Conservation (phyloP, 1,140 invertebrate genomes). For the Apocrypta bakeri region DNA sequence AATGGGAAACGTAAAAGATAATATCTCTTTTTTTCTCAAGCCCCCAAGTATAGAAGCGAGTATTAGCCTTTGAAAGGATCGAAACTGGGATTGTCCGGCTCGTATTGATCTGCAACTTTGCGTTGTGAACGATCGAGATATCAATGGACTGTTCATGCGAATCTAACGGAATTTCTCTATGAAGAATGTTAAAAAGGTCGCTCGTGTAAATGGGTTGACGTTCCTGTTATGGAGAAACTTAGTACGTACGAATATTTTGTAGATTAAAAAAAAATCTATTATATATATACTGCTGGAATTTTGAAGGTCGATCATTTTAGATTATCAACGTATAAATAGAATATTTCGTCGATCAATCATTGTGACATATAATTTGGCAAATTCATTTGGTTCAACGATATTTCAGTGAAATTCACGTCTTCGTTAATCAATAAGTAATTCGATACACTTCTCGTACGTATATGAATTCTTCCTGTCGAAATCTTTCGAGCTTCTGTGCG, state of each 20-base stretch:
- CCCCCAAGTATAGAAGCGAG: constrained; percentile 6
- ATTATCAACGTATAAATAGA: neutral
- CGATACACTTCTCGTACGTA: too few species aligned
- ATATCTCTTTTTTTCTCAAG: neutral
- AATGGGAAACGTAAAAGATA: neutral
- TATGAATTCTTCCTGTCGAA: neutral
- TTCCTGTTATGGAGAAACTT: neutral
- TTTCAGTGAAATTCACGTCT: neutral
- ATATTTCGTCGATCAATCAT: neutral
- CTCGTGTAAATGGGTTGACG: neutral
- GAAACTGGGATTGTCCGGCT: constrained; percentile 48
- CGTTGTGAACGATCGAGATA: neutral
- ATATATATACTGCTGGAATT: neutral
- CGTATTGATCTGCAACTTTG: constrained; percentile 45
- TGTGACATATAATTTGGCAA: neutral
- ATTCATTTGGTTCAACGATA: neutral
- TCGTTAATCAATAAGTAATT: too few species aligned
- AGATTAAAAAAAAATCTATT: neutral
- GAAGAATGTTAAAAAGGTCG: neutral
- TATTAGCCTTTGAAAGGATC: constrained; percentile 25
- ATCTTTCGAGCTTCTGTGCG: neutral
- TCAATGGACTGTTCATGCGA: neutral
- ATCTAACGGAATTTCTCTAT: neutral
- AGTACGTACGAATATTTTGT: neutral
- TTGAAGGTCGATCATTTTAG: neutral